Evolutionary conservation across 2,113 vertebrate species (phyloP).

Genomic region (Nansenia antarctica): DNA sequence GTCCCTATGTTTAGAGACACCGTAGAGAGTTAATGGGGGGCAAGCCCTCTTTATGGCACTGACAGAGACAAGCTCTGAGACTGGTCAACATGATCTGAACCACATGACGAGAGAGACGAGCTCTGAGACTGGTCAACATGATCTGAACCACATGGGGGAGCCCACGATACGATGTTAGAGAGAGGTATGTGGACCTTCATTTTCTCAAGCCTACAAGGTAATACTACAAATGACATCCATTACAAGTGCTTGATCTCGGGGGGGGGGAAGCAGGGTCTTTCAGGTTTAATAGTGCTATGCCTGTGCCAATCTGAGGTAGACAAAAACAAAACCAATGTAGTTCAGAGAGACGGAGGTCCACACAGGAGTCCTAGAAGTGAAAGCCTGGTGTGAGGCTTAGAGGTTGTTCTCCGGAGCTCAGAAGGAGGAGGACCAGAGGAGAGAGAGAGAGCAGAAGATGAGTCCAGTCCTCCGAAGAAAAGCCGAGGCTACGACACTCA

Average conservation of each 20-base stretch:
- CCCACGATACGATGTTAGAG: constrained; percentile 51
- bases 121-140: neutral
- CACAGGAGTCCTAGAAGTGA: constrained; percentile 5
- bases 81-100: neutral
- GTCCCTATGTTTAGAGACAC: constrained; percentile 35
- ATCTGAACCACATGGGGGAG: neutral
- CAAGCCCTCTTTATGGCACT: constrained; percentile 33
- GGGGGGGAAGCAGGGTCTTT: constrained; percentile 23
- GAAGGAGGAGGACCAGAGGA: constrained; percentile 15
- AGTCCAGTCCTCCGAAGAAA: too few relatives aligned
- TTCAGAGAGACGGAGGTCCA: neutral
- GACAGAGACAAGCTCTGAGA: neutral
- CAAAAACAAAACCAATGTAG: constrained; percentile 48
- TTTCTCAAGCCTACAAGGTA: constrained; percentile 32
- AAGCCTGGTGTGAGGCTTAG: constrained; percentile 23
- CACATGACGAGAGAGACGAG: neutral
- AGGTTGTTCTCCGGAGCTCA: constrained; percentile 35
- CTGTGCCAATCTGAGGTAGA: constrained; percentile 73
- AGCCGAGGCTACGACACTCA: constrained; percentile 22
- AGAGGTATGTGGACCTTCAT: constrained; percentile 47
- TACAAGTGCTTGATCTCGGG: constrained; percentile 19
- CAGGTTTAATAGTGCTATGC: constrained; percentile 54
- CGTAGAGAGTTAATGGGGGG: constrained; percentile 35
- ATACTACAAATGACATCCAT: constrained; percentile 24
- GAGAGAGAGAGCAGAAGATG: too few relatives aligned